Evolutionary conservation across 2,797 vertebrate genomes (phyloP).

Genomic region (Aselliscus stoliczkanus): DNA sequence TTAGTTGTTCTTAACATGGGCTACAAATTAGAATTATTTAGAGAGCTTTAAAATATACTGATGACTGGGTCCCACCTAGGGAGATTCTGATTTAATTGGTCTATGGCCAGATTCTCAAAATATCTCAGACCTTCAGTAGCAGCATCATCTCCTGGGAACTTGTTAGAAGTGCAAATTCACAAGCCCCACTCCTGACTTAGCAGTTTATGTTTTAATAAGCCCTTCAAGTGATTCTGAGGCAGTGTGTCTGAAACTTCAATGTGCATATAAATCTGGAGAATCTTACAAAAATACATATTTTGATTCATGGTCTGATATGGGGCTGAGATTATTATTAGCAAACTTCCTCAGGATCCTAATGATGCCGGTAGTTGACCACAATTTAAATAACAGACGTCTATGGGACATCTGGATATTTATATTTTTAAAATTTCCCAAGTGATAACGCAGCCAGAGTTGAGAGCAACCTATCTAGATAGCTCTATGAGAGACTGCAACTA

Average conservation of each 20-base stretch:
- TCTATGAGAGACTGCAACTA: not conserved
- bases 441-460: not conserved
- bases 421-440: not conserved
- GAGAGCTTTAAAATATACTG: conserved; percentile 19
- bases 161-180: conserved; percentile 14
- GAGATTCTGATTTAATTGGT: conserved; percentile 32
- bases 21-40: conserved; percentile 36
- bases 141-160: not conserved
- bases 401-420: not conserved
- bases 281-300: not conserved
- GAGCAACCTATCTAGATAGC: not conserved
- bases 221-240: not conserved
- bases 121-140: not conserved
- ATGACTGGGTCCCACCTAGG: not conserved
- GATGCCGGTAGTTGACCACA: not conserved
- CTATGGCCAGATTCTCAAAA: conserved; percentile 24
- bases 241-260: conserved; percentile 1
- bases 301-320: not conserved
- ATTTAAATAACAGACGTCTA: not conserved
- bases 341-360: not conserved
- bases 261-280: not conserved
- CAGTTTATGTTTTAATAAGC: not conserved
- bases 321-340: not conserved
- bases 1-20: not conserved
- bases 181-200: not conserved